Conservation (phyloP, 2,888 invertebrate species). For the Chouioia cunea region DNA sequence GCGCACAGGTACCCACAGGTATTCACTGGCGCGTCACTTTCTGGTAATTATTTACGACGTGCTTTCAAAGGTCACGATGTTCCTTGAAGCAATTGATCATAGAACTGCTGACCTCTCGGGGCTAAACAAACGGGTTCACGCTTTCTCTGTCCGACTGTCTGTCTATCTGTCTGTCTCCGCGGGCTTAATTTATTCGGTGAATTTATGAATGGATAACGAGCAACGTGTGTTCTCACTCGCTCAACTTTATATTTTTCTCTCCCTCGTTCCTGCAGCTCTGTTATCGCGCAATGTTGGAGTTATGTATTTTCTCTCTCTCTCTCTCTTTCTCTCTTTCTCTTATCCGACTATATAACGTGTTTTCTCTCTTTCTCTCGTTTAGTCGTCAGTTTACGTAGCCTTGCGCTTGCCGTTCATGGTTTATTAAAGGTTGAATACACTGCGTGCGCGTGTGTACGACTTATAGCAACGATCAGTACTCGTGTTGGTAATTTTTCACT, state of each 20-base stretch:
- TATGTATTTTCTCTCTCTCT: constrained; percentile 20
- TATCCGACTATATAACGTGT: constrained; percentile 23
- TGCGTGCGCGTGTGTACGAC: constrained; percentile 1
- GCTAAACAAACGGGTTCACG: constrained; percentile 18
- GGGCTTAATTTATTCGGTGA: constrained; percentile 34
- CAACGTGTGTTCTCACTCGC: constrained; percentile 18
- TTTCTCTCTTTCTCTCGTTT: too few relatives aligned
- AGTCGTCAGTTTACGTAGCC: constrained; percentile 1
- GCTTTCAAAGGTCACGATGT: neutral
- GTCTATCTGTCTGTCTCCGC: neutral
- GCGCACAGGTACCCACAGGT: constrained; percentile 22
- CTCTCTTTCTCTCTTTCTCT: too few relatives aligned
- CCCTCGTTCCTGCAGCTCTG: neutral
- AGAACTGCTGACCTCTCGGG: constrained; percentile 9
- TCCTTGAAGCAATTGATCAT: neutral
- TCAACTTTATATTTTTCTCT: constrained; percentile 5
- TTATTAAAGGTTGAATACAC: constrained; percentile 29
- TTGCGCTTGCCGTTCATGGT: constrained; percentile 24
- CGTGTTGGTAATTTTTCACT: too few relatives aligned
- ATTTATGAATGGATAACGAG: constrained; percentile 42
- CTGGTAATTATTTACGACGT: constrained; percentile 28
- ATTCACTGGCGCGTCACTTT: constrained; percentile 12
- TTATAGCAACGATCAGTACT: too few relatives aligned
- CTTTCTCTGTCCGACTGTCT: neutral
- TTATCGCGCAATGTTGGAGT: constrained; percentile 17